Evolutionary conservation across 2,888 invertebrate genomes (phyloP).

Genomic region (Parthenolecanium corni): DNA sequence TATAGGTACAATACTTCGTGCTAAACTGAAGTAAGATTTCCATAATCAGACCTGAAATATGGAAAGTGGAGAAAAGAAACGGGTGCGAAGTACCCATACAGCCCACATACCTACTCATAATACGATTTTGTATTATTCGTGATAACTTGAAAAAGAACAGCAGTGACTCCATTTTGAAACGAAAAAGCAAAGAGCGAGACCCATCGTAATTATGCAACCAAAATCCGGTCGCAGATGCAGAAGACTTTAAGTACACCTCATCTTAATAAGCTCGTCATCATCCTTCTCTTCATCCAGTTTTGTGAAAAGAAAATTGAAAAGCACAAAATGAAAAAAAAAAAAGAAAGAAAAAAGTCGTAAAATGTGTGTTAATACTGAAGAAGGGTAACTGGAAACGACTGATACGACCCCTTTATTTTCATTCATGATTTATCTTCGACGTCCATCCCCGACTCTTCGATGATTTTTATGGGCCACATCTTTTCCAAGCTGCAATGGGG

Average conservation of each 20-base stretch:
- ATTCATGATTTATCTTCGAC: not conserved
- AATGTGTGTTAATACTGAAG: slow-evolving; percentile 14
- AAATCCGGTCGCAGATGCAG: not conserved
- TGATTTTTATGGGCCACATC: not conserved
- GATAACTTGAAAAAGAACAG: no score
- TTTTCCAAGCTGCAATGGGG: not conserved
- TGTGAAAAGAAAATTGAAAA: no score
- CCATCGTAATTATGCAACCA: not conserved
- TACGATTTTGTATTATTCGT: no score
- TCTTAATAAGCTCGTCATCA: not conserved
- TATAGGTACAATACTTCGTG: no score
- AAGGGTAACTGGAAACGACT: not conserved
- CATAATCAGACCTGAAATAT: no score
- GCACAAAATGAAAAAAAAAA: slow-evolving; percentile 27
- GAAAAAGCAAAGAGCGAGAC: no score
- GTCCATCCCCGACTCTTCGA: not conserved
- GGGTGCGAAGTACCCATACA: no score
- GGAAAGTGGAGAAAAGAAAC: no score
- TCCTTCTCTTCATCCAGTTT: not conserved
- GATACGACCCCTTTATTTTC: not conserved
- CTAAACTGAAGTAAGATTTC: no score
- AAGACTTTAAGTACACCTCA: not conserved
- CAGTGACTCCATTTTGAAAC: no score
- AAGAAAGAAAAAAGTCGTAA: slow-evolving; percentile 8
- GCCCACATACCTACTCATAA: no score